phyloP scores from a whole-genome alignment of 1,140 invertebrate genomes.

The Lepidurus packardi region DNA sequence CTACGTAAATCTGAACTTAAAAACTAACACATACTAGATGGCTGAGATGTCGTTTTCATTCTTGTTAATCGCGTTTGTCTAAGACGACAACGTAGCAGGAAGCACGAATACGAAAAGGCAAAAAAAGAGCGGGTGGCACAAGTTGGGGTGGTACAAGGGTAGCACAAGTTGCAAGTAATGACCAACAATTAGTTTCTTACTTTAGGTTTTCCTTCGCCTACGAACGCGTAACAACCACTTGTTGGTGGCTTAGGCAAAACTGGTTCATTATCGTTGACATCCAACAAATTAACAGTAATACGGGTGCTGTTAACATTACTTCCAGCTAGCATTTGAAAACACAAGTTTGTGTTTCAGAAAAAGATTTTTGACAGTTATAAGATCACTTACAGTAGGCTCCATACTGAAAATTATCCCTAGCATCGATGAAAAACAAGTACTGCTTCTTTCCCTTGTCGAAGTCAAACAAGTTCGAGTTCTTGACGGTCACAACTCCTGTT shows the following conservation, averaged over 20 bases:
- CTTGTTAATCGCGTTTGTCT: too few relatives aligned
- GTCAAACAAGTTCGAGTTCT: conserved; percentile 12
- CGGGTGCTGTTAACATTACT: not conserved
- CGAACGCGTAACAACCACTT: not conserved
- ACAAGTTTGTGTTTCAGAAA: not conserved
- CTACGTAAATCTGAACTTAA: not conserved
- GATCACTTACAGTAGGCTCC: conserved; percentile 2
- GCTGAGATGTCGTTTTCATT: not conserved
- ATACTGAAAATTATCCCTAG: conserved; percentile 18
- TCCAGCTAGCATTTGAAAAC: not conserved
- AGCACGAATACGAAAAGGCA: too few relatives aligned
- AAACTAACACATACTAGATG: not conserved
- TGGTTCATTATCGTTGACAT: not conserved
- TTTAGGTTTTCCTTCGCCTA: not conserved
- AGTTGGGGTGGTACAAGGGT: too few relatives aligned
- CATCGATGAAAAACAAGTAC: conserved; percentile 18
- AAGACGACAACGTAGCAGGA: too few relatives aligned
- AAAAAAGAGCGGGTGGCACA: too few relatives aligned
- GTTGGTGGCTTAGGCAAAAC: not conserved
- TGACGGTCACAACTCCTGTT: conserved; percentile 5
- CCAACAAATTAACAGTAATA: not conserved
- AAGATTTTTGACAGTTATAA: not conserved
- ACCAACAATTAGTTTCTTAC: not conserved
- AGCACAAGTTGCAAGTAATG: too few relatives aligned
- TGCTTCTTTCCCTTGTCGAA: conserved; percentile 23